Evolutionary conservation across 2,888 invertebrate genomes (phyloP).

Genomic region (Hyposoter didymator): DNA sequence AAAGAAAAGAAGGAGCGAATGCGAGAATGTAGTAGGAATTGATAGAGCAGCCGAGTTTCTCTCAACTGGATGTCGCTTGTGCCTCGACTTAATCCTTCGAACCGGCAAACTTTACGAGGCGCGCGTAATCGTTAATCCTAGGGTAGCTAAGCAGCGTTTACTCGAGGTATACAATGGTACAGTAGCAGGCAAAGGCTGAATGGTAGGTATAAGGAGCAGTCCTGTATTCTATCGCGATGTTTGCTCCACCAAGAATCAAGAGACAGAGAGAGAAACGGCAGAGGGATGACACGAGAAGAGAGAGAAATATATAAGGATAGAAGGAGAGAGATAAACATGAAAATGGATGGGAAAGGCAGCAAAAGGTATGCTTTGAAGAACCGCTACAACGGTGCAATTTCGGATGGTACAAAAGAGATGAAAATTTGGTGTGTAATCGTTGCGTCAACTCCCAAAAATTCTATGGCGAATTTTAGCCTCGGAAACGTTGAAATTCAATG

Average conservation of each 20-base stretch:
- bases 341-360: background rate
- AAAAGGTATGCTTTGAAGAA: conserved; percentile 16
- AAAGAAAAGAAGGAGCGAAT: conserved; percentile 25
- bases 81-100: conserved; percentile 70
- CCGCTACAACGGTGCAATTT: conserved; percentile 20
- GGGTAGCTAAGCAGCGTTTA: conserved; percentile 67
- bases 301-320: background rate
- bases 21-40: conserved; percentile 34
- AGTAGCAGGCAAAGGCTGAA: conserved; percentile 38
- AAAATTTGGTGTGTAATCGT: conserved; percentile 18
- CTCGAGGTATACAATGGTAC: conserved; percentile 50
- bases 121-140: conserved; percentile 74
- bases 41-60: conserved; percentile 26
- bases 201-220: conserved; percentile 36
- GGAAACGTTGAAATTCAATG: background rate
- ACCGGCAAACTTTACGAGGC: conserved; percentile 74
- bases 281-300: background rate
- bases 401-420: background rate
- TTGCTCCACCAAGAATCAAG: conserved; percentile 31
- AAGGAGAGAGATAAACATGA: background rate
- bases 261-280: background rate
- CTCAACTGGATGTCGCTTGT: conserved; percentile 34
- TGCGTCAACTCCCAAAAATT: background rate
- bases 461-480: no score
- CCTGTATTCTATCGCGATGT: conserved; percentile 30